A percentile compares a stretch with the other conserved stretches of the same genome.
Evolutionary conservation across 2,888 invertebrate species (phyloP).

Genomic region (Cacoxenus indagator): DNA sequence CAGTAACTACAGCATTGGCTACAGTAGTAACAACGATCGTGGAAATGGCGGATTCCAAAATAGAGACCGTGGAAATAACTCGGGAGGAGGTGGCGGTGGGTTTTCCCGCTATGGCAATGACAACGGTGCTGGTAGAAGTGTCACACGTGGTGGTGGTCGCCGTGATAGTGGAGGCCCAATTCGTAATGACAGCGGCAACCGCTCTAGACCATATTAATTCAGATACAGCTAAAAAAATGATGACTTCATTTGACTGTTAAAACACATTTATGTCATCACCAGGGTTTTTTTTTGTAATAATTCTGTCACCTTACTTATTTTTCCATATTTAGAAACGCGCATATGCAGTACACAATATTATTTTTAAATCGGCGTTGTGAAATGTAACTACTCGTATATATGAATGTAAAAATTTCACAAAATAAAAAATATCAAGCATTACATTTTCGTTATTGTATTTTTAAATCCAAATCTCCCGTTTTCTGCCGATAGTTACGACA

Average conservation of each 20-base stretch:
- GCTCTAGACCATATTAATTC: conserved; percentile 66
- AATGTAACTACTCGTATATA: neutral
- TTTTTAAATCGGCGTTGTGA: neutral
- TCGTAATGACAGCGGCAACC: conserved; percentile 65
- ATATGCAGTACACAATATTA: neutral
- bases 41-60: conserved; percentile 35
- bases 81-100: conserved; percentile 44
- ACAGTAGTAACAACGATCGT: conserved; percentile 14
- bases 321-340: neutral
- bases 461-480: too few relatives aligned
- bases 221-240: neutral
- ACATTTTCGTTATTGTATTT: too few relatives aligned
- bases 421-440: neutral
- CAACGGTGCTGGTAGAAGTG: conserved; percentile 58
- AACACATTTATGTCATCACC: neutral
- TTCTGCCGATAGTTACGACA: too few relatives aligned
- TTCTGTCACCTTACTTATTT: neutral
- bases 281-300: neutral
- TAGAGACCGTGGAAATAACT: conserved; percentile 37
- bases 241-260: neutral
- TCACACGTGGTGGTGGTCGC: conserved; percentile 58
- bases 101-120: conserved; percentile 30
- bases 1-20: conserved; percentile 70
- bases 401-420: neutral
- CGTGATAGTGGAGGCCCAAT: conserved; percentile 62